These are phyloP conservation scores for Muraenolepis orangiensis DNA, from an alignment of 2,797 vertebrate species.

Conservation along the genomic window DNA sequence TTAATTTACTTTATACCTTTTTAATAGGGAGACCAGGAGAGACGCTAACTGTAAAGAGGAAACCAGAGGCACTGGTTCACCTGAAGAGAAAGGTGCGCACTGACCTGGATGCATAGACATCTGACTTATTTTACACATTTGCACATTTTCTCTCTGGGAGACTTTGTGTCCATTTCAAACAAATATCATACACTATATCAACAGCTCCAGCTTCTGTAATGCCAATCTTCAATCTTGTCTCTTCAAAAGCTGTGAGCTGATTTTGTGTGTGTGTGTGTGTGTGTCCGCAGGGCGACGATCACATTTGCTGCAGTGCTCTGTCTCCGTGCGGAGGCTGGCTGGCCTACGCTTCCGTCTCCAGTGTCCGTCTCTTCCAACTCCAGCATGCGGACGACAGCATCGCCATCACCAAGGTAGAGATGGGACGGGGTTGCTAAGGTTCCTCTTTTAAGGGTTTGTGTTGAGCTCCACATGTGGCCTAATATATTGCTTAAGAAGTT, in stretches of 20 bases:
- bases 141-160: background rate
- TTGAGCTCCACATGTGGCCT: background rate
- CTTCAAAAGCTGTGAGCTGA: background rate
- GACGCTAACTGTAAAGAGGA: slow-evolving; percentile 75
- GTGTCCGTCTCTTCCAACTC: slow-evolving; percentile 80
- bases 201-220: background rate
- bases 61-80: slow-evolving; percentile 87
- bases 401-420: slow-evolving; percentile 79
- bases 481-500: background rate
- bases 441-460: background rate
- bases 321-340: slow-evolving; percentile 89
- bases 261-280: slow-evolving; percentile 3
- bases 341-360: slow-evolving; percentile 77
- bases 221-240: background rate
- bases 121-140: no score
- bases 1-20: background rate
- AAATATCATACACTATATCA: no score
- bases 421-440: background rate
- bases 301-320: slow-evolving; percentile 85
- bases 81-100: slow-evolving; percentile 86
- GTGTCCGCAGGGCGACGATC: slow-evolving; percentile 81
- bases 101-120: background rate
- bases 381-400: slow-evolving; percentile 62
- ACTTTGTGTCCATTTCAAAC: background rate
- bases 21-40: slow-evolving; percentile 80